These are phyloP conservation scores for Allobates femoralis DNA, from an alignment of 2,797 vertebrate species.

Conservation along the genomic window DNA sequence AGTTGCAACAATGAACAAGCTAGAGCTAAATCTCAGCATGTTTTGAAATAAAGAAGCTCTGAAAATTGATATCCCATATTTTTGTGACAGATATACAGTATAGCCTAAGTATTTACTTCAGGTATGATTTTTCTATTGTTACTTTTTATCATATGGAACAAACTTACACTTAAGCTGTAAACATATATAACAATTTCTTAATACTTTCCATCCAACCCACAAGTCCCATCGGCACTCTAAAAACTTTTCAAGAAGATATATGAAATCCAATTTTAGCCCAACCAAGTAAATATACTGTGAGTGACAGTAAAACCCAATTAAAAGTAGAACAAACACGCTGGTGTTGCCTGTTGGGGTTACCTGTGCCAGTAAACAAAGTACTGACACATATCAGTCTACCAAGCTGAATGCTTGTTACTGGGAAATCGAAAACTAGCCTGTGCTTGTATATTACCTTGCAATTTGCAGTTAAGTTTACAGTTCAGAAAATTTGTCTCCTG, in stretches of 20 bases:
- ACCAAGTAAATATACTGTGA: conserved; percentile 60
- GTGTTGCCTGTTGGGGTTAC: conserved; percentile 58
- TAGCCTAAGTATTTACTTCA: not conserved
- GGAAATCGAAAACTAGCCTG: conserved; percentile 52
- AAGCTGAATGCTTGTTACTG: conserved; percentile 47
- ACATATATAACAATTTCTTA: conserved; percentile 32
- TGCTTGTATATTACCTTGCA: conserved; percentile 42
- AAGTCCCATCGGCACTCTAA: conserved; percentile 54
- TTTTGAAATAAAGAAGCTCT: not conserved
- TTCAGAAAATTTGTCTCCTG: conserved; percentile 30
- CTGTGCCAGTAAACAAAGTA: conserved; percentile 55
- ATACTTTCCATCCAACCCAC: conserved; percentile 45
- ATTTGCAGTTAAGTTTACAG: conserved; percentile 17
- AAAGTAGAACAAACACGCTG: conserved; percentile 49
- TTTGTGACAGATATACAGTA: not conserved
- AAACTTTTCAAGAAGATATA: conserved; percentile 60
- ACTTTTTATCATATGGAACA: conserved; percentile 17
- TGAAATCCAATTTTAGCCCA: conserved; percentile 60
- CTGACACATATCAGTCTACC: conserved; percentile 60
- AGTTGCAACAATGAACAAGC: not conserved
- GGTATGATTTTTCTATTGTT: not conserved
- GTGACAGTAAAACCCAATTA: conserved; percentile 63
- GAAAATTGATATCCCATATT: not conserved
- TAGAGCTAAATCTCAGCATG: not conserved
- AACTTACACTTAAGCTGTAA: not conserved